Evolutionary conservation across 2,888 invertebrate genomes (phyloP).

Genomic region (Pycnomerus fuliginosus): DNA sequence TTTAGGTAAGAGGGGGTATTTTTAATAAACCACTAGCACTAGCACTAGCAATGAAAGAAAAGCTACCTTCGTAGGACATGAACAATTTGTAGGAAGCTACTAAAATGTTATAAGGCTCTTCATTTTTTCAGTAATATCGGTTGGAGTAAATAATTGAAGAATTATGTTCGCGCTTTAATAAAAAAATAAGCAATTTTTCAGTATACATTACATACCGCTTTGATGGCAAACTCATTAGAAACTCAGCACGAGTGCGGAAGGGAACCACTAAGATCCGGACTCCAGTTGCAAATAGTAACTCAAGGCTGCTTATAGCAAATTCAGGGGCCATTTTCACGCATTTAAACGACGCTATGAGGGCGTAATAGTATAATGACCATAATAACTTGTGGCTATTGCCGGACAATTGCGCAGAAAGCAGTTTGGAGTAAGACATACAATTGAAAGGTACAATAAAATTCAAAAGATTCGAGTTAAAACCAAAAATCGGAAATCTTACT

Average conservation of each 20-base stretch:
- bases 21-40: no score
- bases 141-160: no score
- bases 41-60: no score
- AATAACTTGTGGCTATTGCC: constrained; percentile 52
- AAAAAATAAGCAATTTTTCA: no score
- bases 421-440: constrained; percentile 50
- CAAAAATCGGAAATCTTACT: constrained; percentile 18
- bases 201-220: no score
- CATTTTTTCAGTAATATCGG: no score
- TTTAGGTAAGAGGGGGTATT: no score
- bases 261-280: constrained; percentile 30
- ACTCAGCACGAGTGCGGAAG: constrained; percentile 28
- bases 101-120: no score
- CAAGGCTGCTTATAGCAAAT: constrained; percentile 49
- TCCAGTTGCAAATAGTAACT: constrained; percentile 37
- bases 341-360: constrained; percentile 51
- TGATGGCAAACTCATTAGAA: no score
- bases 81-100: no score
- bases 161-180: no score
- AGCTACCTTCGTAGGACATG: no score
- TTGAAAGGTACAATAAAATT: constrained; percentile 42
- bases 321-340: constrained; percentile 52
- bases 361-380: constrained; percentile 55
- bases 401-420: constrained; percentile 52
- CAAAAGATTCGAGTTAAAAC: constrained; percentile 10